phyloP scores from a whole-genome alignment of 2,797 vertebrate genomes.

The Megalops cyprinoides region DNA sequence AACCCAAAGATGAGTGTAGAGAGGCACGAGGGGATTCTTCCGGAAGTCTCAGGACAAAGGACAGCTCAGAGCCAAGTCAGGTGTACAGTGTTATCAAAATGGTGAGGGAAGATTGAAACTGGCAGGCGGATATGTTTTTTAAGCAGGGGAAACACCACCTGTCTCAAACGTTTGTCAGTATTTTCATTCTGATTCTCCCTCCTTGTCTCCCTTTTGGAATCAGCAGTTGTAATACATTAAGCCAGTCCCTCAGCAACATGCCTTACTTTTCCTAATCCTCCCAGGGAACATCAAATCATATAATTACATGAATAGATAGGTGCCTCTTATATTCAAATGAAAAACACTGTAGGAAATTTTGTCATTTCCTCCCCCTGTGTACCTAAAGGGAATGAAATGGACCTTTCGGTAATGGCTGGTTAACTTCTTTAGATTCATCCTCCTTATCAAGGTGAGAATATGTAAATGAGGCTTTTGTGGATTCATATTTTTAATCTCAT shows the following conservation, averaged over 20 bases:
- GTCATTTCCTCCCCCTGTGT: neutral
- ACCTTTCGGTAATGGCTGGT: neutral
- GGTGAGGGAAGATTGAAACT: neutral
- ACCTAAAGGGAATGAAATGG: neutral
- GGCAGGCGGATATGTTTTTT: slow-evolving; percentile 1
- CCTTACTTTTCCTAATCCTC: no score
- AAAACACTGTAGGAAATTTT: neutral
- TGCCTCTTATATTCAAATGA: neutral
- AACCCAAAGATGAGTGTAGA: no score
- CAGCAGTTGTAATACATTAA: no score
- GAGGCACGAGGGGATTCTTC: no score
- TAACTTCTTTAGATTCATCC: slow-evolving; percentile 1
- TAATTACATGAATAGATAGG: neutral
- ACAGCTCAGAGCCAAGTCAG: neutral
- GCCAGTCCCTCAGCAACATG: no score
- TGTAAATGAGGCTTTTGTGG: no score
- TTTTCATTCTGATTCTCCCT: no score
- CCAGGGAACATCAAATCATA: neutral
- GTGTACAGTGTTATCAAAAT: neutral
- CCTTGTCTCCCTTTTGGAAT: no score
- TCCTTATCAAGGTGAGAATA: no score
- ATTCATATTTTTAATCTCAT: neutral
- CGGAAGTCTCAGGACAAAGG: slow-evolving; percentile 11
- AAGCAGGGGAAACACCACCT: neutral
- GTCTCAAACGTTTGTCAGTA: neutral